A percentile compares a stretch with the other conserved stretches of the same genome.
Conservation (phyloP, 1,140 invertebrate species). For the Brachionus calyciflorus region DNA sequence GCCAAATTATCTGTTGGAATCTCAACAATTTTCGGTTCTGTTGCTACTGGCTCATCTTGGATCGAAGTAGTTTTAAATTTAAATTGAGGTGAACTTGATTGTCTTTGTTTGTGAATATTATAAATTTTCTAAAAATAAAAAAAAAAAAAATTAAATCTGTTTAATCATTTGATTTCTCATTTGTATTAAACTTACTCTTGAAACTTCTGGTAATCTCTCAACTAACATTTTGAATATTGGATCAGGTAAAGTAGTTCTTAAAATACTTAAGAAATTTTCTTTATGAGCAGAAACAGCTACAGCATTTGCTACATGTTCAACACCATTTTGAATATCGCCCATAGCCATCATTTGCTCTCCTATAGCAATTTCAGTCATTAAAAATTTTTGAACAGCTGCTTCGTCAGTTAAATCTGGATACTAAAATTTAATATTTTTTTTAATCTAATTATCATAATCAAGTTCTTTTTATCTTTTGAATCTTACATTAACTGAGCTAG, state of each 20-base stretch:
- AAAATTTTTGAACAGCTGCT: conserved; percentile 86
- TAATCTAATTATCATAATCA: background rate
- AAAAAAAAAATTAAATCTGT: background rate
- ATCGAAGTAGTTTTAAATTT: background rate
- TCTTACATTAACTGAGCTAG: conserved; percentile 19
- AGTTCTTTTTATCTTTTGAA: too few relatives aligned
- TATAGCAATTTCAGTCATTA: conserved; percentile 74
- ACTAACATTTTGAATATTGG: conserved; percentile 36
- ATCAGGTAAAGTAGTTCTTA: conserved; percentile 57
- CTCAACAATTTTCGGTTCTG: conserved; percentile 27
- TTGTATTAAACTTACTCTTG: background rate
- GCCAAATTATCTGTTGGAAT: conserved; percentile 33
- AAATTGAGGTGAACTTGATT: background rate
- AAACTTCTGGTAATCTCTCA: conserved; percentile 36
- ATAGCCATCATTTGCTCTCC: conserved; percentile 79
- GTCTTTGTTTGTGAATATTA: conserved; percentile 18
- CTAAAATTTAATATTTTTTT: background rate
- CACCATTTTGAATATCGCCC: conserved; percentile 79
- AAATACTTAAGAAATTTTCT: conserved; percentile 81
- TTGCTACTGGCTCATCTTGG: background rate
- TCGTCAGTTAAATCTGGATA: conserved; percentile 81
- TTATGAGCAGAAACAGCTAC: conserved; percentile 93
- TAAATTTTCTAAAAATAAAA: conserved; percentile 32
- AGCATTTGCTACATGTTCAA: conserved; percentile 89
- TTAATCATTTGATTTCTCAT: background rate